These are phyloP conservation scores for Myrmecobius fasciatus DNA, from an alignment of 2,113 vertebrate genomes.

Conservation along the genomic window DNA sequence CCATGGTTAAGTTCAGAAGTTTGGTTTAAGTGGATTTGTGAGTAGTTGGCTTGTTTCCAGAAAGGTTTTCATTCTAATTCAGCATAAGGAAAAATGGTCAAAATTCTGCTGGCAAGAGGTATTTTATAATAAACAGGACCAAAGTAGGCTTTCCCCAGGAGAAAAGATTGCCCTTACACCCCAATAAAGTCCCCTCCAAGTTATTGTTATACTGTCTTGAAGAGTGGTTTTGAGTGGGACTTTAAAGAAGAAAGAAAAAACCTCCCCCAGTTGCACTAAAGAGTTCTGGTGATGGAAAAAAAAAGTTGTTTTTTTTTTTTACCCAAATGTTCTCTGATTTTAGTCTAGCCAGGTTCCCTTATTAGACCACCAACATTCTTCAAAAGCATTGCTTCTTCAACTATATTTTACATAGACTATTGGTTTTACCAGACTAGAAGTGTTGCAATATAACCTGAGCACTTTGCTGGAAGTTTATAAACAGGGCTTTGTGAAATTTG, in stretches of 20 bases:
- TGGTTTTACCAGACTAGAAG: not conserved
- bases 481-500: conserved; percentile 45
- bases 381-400: not conserved
- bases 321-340: not conserved
- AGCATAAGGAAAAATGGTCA: not conserved
- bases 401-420: not conserved
- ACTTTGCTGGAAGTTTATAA: conserved; percentile 47
- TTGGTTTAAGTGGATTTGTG: conserved; percentile 12
- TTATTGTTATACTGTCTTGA: not conserved
- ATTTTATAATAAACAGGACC: not conserved
- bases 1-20: not conserved
- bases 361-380: conserved; percentile 52
- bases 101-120: not conserved
- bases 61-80: not conserved
- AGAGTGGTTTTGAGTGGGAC: not conserved
- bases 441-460: conserved; percentile 7
- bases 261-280: not conserved
- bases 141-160: not conserved
- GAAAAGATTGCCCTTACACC: not conserved
- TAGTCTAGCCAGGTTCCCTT: conserved; percentile 16
- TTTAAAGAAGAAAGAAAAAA: not conserved
- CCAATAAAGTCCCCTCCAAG: conserved; percentile 20
- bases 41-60: not conserved
- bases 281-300: conserved; percentile 43
- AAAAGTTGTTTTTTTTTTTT: conserved; percentile 43